phyloP scores from a whole-genome alignment of 2,113 vertebrate species.

The Protobothrops mucrosquamatus region DNA sequence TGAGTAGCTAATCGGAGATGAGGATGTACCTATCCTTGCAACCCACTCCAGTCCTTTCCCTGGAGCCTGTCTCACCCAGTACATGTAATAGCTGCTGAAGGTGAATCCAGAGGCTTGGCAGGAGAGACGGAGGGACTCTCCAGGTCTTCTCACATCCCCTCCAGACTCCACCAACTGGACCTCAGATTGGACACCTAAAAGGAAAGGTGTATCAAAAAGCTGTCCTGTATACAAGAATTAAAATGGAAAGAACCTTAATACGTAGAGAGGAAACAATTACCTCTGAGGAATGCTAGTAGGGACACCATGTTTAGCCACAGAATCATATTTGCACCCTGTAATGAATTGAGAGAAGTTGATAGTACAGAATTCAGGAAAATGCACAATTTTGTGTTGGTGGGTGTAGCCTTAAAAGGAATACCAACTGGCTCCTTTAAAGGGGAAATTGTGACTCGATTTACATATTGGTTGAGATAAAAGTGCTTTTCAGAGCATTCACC shows the following conservation, averaged over 20 bases:
- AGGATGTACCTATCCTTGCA: neutral
- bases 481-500: no score
- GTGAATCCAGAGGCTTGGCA: neutral
- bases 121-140: no score
- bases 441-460: neutral
- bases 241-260: no score
- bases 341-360: neutral
- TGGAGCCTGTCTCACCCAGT: neutral
- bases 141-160: neutral
- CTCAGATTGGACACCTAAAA: neutral
- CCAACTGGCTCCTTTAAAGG: fast-evolving
- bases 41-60: neutral
- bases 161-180: neutral
- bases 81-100: fast-evolving
- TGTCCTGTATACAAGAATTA: no score
- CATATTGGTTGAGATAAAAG: neutral
- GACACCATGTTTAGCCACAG: no score
- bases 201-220: neutral
- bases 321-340: neutral
- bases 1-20: fast-evolving
- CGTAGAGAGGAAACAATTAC: no score
- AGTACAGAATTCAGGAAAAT: no score
- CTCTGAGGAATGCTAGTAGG: no score
- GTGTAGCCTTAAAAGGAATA: neutral
- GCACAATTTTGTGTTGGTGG: neutral